phyloP scores from a whole-genome alignment of 2,113 vertebrate species.

The Oryzias celebensis region DNA sequence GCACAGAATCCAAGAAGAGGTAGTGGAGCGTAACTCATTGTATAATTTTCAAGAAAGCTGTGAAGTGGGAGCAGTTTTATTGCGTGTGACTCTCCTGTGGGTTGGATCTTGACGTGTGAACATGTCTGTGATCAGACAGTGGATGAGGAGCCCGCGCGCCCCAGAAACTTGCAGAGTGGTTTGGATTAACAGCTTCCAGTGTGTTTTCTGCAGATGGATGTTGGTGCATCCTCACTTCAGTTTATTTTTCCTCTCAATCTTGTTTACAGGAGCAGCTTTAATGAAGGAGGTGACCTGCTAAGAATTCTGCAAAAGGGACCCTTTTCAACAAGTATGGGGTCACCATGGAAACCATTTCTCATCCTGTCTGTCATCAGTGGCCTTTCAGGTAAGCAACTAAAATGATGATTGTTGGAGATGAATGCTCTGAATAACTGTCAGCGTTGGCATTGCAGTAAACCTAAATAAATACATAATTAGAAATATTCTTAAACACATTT shows the following conservation, averaged over 20 bases:
- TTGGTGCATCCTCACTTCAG: conserved; percentile 41
- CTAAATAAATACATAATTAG: background rate
- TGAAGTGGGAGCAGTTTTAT: background rate
- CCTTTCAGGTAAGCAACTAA: conserved; percentile 87
- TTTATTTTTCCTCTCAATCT: conserved; percentile 58
- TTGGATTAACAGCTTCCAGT: background rate
- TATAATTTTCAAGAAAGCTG: conserved; percentile 5
- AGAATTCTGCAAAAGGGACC: conserved; percentile 74
- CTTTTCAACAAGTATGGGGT: conserved; percentile 86
- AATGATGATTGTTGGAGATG: conserved; percentile 2
- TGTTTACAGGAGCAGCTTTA: conserved; percentile 82
- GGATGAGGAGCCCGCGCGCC: background rate
- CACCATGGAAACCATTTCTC: conserved; percentile 90
- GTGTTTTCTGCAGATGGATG: conserved; percentile 2
- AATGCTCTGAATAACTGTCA: conserved; percentile 1
- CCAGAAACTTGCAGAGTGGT: background rate
- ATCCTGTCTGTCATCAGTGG: conserved; percentile 86
- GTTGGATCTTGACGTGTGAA: background rate
- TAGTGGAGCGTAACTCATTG: background rate
- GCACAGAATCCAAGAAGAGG: background rate
- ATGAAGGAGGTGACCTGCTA: conserved; percentile 86
- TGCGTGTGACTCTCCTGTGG: background rate
- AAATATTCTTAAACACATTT: background rate
- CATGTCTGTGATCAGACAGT: conserved; percentile 1
- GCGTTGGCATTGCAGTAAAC: conserved; percentile 1